A percentile compares a stretch with the other conserved stretches of the same genome.
Evolutionary conservation across 1,140 invertebrate genomes (phyloP).

Genomic region (Aphis gossypii): DNA sequence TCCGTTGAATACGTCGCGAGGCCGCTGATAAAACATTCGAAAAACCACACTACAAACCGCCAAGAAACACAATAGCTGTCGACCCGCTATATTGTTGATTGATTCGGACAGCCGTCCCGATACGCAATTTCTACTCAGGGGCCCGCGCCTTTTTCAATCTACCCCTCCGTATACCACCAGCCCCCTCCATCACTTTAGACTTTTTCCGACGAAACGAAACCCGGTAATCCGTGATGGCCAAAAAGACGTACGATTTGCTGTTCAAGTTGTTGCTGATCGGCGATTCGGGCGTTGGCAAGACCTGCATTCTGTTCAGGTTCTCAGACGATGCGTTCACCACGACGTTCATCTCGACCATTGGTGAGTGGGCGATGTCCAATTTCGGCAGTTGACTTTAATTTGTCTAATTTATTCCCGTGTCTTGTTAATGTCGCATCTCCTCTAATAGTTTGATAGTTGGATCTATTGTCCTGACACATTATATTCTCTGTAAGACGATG

Average conservation of each 20-base stretch:
- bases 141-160: neutral
- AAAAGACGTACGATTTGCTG: slow-evolving; percentile 97
- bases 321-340: slow-evolving; percentile 98
- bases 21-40: neutral
- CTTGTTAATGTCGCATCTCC: neutral
- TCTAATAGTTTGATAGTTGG: neutral
- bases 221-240: slow-evolving; percentile 71
- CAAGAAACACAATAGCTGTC: neutral
- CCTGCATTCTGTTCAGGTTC: slow-evolving; percentile 97
- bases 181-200: neutral
- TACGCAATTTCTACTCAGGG: neutral
- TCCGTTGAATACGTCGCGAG: neutral
- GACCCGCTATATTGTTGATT: neutral
- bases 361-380: slow-evolving; percentile 68
- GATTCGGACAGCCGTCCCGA: neutral
- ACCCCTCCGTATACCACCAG: neutral
- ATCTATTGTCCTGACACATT: neutral
- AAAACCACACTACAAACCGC: neutral
- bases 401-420: neutral
- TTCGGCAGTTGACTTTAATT: neutral
- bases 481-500: neutral
- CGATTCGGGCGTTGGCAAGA: slow-evolving; percentile 98
- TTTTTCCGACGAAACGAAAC: neutral
- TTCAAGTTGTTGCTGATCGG: slow-evolving; percentile 98
- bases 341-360: slow-evolving; percentile 98